Conservation (phyloP, 1,140 invertebrate species). For the Nymphalis io region DNA sequence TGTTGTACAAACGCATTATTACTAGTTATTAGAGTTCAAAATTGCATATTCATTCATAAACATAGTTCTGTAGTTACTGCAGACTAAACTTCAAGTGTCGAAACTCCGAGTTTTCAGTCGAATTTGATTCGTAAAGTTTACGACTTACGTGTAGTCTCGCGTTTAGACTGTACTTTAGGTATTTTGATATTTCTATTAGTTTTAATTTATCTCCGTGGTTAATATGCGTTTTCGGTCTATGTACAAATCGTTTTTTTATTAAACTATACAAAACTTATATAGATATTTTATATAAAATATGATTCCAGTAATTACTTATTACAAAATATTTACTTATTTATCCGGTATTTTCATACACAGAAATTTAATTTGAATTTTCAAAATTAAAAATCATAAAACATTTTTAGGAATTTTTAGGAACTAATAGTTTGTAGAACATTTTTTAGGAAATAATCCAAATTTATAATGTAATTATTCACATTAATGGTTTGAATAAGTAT, state of each 20-base stretch:
- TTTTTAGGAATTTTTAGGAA: too few relatives aligned
- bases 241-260: neutral
- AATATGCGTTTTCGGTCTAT: neutral
- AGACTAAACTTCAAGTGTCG: conserved; percentile 45
- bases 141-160: conserved; percentile 34
- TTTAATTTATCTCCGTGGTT: conserved; percentile 6
- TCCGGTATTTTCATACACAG: too few relatives aligned
- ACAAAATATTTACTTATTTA: too few relatives aligned
- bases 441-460: too few relatives aligned
- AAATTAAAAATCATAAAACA: too few relatives aligned
- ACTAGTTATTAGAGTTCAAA: conserved; percentile 36
- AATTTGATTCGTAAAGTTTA: conserved; percentile 48
- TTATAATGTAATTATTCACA: too few relatives aligned
- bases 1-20: conserved; percentile 25
- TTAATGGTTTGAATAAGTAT: too few relatives aligned
- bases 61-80: conserved; percentile 40
- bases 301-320: too few relatives aligned
- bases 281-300: too few relatives aligned
- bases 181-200: conserved; percentile 24
- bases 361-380: too few relatives aligned
- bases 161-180: conserved; percentile 24
- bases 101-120: conserved; percentile 43
- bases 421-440: too few relatives aligned
- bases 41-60: conserved; percentile 31
- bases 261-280: too few relatives aligned